Base-by-base conservation (phyloP, 1,140 invertebrate species). In the Drosophila auraria region DNA sequence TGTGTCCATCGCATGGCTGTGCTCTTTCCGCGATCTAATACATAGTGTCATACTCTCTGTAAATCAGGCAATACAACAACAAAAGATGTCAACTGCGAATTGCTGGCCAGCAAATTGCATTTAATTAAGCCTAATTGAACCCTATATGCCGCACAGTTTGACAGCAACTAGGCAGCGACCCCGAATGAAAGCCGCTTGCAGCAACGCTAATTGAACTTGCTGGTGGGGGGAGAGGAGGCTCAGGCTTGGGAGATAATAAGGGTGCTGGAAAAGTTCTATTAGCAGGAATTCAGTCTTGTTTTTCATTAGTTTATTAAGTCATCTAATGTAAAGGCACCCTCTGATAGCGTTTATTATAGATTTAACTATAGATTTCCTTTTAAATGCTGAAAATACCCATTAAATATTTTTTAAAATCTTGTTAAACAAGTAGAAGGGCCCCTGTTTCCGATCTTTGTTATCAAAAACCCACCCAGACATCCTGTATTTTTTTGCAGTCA, bases 91-190 rank as follows among this genome's bases (percentile, higher is more conserved):
- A 65, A 56, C 51, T 51, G 59, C 63, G 57, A 66, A 63, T 65
- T 65, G 65, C 33, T 61, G 38, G 40, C 44, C 61, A 59, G 66
- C 78, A 83, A 87, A 84, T 84, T 87, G 73, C 74, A 82, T 64
- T 87, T 87, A 90, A 87, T 87, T 87, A 87, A 90, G 70, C 66
- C 49, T 84, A 90, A 87, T 87, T 87, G 82, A 84, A 79, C 65
- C 69, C 74, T 54, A 25, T 56, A 51, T 56, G 57, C 79, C 60
- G 56, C 49, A 78, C 83, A 87, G 83, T 87, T 87, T 54, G 44
- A 56, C 40, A 77, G 83, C n/a, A 27, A 65, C 44, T 87, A 61
- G 2, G 15, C 12, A 12, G 53, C 25, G 60, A 42, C 25, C 69
- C 38, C 42, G 57, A 66, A 36, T 27, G 25, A 54, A 30, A 47